Evolutionary conservation across 2,113 vertebrate genomes (phyloP), one percentile per base, ranked within the genome.

Genomic region (Osmerus eperlanus): DNA sequence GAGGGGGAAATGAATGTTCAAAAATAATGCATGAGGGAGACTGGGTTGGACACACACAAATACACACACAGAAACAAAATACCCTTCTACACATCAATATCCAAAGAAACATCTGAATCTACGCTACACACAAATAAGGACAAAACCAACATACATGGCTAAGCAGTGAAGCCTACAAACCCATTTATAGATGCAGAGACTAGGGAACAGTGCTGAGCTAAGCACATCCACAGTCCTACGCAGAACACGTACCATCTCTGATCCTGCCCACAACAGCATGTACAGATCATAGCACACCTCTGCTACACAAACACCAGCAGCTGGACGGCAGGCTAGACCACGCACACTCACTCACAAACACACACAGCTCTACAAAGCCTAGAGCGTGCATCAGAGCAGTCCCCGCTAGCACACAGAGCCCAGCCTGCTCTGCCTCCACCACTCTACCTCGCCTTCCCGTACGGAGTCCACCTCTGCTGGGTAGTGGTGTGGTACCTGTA

Each of bases 391-490:
- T 65, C 64, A 65, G 41, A 41, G 25, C 25, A 2, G 25, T 2
- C 54, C 55, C 15, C 1, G 1, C 15, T 11, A n/a, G 55, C 55
- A 32, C 72, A 53, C 19, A 53, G 21, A 56, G 47, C n/a, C 71
- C 62, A 72, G 70, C 60, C 71, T 62, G 79, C 77, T 76, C 78
- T 86, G 84, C 63, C 51, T 52, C 52, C 78, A 54, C 65, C 47
- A 53, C 16, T 32, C 62, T n/a, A 68, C 32, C 36, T 73, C 71
- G 82, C 84, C 72, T 83, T 86, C 70, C 80, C 78, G 83, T 84
- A 84, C 8, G 82, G 80, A 76, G 80, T 78, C 84, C 82, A 84
- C 62, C 82, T 84, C 82, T 81, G 72, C 73, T 86, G 84, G 77
- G 83, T 78, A 78, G 32, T 51, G 64, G 76, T 83, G 76, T 81